A percentile compares a stretch with the other conserved stretches of the same genome.
phyloP scores from a whole-genome alignment of 1,140 invertebrate species.

The Trichomalopsis sarcophagae region DNA sequence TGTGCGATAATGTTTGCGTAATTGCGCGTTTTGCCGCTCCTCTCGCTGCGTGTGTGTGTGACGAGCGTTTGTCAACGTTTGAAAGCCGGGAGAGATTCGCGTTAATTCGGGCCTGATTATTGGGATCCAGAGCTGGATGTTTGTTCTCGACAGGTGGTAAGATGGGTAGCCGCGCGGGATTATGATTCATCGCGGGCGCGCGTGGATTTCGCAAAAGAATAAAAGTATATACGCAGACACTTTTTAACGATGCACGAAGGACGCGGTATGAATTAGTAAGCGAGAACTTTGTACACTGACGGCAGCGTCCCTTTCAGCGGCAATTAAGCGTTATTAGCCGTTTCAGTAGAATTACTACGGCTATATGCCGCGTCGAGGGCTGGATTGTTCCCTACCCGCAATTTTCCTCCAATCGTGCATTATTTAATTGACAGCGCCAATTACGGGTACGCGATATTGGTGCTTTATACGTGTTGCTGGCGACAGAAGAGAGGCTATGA shows the following conservation, averaged over 20 bases:
- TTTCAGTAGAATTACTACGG: not conserved
- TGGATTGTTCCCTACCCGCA: not conserved
- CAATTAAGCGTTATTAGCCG: not conserved
- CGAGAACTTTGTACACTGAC: not conserved
- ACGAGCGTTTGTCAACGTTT: constrained; percentile 15
- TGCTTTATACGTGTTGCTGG: no score
- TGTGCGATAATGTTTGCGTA: constrained; percentile 13
- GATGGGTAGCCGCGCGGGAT: not conserved
- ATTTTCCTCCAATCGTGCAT: not conserved
- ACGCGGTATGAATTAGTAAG: not conserved
- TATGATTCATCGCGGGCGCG: not conserved
- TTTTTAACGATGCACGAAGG: no score
- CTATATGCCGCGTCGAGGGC: not conserved
- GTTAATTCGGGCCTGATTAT: constrained; percentile 7
- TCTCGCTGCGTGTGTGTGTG: not conserved
- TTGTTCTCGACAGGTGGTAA: not conserved
- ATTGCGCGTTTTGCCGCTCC: constrained; percentile 2
- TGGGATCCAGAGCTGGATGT: not conserved
- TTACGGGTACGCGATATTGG: no score
- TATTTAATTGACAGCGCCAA: not conserved
- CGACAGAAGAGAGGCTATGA: not conserved
- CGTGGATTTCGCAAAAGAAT: no score
- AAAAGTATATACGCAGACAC: no score
- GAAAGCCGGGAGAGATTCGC: not conserved
- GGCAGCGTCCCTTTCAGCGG: not conserved